Evolutionary conservation across 2,113 vertebrate species (phyloP).

Genomic region (Empidonax alnorum): DNA sequence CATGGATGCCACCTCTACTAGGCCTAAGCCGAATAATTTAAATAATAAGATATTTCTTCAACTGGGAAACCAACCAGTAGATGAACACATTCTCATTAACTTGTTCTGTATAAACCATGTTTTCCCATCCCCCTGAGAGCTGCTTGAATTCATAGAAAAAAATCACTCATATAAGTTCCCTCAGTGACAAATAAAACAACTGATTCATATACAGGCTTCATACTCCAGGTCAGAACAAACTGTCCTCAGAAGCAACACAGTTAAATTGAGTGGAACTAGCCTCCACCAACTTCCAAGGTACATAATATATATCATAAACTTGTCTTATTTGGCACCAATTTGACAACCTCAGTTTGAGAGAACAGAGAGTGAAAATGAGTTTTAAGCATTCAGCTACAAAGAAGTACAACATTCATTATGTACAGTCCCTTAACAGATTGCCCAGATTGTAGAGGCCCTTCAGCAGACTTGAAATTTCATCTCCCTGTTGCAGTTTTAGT

Average conservation of each 20-base stretch:
- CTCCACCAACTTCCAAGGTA: slow-evolving; percentile 62
- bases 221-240: slow-evolving; percentile 52
- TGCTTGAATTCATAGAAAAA: slow-evolving; percentile 23
- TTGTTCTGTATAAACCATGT: background rate
- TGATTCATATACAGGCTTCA: slow-evolving; percentile 33
- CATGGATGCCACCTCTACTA: background rate
- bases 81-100: background rate
- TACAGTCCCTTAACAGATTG: slow-evolving; percentile 49
- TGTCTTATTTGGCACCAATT: slow-evolving; percentile 56
- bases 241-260: slow-evolving; percentile 43
- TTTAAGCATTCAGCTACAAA: slow-evolving; percentile 39
- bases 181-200: slow-evolving; percentile 23
- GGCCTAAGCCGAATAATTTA: background rate
- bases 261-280: slow-evolving; percentile 73
- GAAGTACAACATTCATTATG: slow-evolving; percentile 42
- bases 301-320: slow-evolving; percentile 59
- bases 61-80: background rate
- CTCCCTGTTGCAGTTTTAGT: background rate
- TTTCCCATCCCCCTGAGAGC: background rate
- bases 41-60: background rate
- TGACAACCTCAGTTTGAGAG: slow-evolving; percentile 57
- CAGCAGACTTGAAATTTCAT: slow-evolving; percentile 14
- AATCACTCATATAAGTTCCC: slow-evolving; percentile 23
- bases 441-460: slow-evolving; percentile 25
- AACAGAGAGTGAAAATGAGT: slow-evolving; percentile 62